Base-by-base conservation (phyloP, 2,113 vertebrate species). In the Diadophis punctatus region DNA sequence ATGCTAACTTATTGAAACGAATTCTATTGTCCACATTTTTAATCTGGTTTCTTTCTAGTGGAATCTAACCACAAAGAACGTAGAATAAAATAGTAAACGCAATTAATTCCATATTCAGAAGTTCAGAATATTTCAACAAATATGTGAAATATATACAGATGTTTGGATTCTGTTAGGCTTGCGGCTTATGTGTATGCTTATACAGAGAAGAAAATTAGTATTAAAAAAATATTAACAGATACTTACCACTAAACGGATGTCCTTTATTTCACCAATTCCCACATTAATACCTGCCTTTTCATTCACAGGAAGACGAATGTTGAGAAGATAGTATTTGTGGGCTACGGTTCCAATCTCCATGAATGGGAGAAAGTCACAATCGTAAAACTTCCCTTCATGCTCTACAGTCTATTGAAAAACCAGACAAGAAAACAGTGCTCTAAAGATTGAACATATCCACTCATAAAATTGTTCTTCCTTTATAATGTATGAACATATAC, bases 281-380 rank as follows among this genome's bases (percentile, higher is more conserved):
- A 99, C 97, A 1, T 99, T 99, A 87, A 99, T 95, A 93, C 98
- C 98, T 96, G 98, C 99, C 92, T 97, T 98, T 90, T 99, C 99
- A 2, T 98, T 99, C 55, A 99, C 98, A 0, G 99, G 99, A 51
- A 99, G 98, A 1, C 99, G 98, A 95, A 99, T 98, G 97, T 99
- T 99, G 93, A 99, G 97, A 53, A 99, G 99, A 93, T 99, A 99
- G 96, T 98, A 99, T 90, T 99, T 99, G 95, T 99, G 99, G 34
- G 98, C 97, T 93, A 99, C 99, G 0, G 98, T 99, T 55, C 99
- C 99, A 0, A 99, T 96, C 96, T 99, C 99, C 98, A 99, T 99
- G 96, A 99, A 99, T 39, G 99, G 99, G 86, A 99, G 97, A 34
- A 98, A 96, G 48, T 99, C 98, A 10, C 99, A 99, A 7, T 99